A percentile compares a stretch with the other conserved stretches of the same genome.
These are phyloP conservation scores for Cercocebus atys DNA, from an alignment of 2,113 vertebrate genomes.

Conservation along the genomic window DNA sequence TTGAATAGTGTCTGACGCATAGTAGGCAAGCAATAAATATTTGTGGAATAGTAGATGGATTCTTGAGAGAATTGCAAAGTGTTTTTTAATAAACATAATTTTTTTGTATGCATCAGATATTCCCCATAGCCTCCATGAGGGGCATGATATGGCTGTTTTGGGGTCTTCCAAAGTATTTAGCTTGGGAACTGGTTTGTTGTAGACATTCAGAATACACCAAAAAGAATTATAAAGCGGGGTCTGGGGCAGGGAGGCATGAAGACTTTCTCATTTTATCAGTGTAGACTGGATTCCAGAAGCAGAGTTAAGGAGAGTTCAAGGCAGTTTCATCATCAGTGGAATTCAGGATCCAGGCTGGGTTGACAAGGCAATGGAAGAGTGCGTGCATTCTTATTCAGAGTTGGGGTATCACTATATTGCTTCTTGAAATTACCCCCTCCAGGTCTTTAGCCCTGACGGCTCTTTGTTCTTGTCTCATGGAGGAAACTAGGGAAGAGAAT, in stretches of 20 bases:
- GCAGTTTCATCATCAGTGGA: conserved; percentile 1
- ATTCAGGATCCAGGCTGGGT: background rate
- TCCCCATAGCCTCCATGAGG: background rate
- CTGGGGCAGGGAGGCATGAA: background rate
- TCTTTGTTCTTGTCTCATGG: conserved; percentile 60
- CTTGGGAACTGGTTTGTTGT: background rate
- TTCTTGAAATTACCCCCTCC: conserved; percentile 66
- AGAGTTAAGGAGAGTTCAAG: background rate
- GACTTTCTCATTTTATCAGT: conserved; percentile 20
- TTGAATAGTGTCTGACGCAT: background rate
- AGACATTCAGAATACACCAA: background rate
- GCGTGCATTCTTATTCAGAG: conserved; percentile 62
- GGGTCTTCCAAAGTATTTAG: background rate
- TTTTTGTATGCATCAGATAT: background rate
- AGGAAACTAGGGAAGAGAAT: conserved; percentile 36
- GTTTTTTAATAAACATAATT: background rate
- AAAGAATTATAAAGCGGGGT: background rate
- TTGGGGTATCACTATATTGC: conserved; percentile 48
- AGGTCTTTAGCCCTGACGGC: conserved; percentile 48
- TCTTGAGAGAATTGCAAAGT: background rate
- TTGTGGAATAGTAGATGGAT: background rate
- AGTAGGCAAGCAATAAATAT: background rate
- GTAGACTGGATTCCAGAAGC: conserved; percentile 31
- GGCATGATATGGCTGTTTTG: background rate
- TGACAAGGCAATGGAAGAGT: conserved; percentile 19